phyloP scores from a whole-genome alignment of 2,888 invertebrate genomes.

The Apamea monoglypha region DNA sequence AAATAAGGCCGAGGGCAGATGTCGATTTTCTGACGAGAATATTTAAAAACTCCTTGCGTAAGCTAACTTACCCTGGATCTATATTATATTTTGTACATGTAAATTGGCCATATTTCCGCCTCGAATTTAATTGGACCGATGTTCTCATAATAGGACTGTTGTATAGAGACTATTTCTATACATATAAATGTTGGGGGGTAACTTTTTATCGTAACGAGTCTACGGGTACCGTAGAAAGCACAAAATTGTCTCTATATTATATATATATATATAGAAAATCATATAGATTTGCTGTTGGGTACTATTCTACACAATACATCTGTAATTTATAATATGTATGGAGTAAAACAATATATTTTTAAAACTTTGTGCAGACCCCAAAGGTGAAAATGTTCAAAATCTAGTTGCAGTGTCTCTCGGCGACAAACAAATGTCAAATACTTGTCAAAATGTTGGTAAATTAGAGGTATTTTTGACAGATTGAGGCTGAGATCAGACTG shows the following conservation, averaged over 20 bases:
- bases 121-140: conserved; percentile 26
- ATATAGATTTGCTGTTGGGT: not conserved
- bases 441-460: too few species aligned
- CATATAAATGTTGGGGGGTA: too few species aligned
- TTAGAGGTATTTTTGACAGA: too few species aligned
- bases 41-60: conserved; percentile 19
- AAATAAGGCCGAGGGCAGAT: conserved; percentile 52
- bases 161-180: not conserved
- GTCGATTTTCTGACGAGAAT: conserved; percentile 37
- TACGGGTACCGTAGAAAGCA: not conserved
- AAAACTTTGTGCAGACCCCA: not conserved
- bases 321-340: not conserved
- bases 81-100: conserved; percentile 21
- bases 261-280: too few species aligned
- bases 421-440: too few species aligned
- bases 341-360: not conserved
- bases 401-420: too few species aligned
- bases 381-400: too few species aligned
- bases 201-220: not conserved
- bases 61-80: conserved; percentile 13
- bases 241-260: not conserved
- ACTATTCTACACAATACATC: not conserved
- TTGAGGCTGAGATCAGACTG: too few species aligned
- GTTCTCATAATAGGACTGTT: conserved; percentile 12
- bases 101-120: conserved; percentile 12